A percentile compares a stretch with the other conserved stretches of the same genome.
Evolutionary conservation across 2,113 vertebrate species (phyloP).

Genomic region (Odontophorus gujanensis): DNA sequence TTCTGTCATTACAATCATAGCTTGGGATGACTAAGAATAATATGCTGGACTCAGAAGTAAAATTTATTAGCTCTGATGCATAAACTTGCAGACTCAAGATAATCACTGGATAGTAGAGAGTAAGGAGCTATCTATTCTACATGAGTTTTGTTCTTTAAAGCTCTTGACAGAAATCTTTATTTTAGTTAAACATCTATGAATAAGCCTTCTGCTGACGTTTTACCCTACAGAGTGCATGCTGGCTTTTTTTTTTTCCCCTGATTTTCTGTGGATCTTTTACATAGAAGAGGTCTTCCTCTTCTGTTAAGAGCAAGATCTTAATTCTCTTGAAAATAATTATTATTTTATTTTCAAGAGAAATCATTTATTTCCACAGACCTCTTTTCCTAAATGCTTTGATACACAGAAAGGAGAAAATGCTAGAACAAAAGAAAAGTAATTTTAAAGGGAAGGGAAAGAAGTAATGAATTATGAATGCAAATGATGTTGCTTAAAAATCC

Average conservation of each 20-base stretch:
- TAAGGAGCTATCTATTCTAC: neutral
- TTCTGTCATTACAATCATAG: neutral
- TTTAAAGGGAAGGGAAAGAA: neutral
- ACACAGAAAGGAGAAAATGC: neutral
- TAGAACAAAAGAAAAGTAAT: neutral
- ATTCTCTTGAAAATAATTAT: no score
- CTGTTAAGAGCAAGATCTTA: no score
- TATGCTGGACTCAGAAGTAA: neutral
- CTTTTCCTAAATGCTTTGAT: neutral
- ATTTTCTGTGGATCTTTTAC: neutral
- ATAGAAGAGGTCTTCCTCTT: neutral
- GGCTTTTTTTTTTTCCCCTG: neutral
- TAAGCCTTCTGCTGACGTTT: neutral
- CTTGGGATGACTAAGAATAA: neutral
- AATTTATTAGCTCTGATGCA: neutral
- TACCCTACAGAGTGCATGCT: neutral
- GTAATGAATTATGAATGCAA: neutral
- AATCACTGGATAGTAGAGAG: neutral
- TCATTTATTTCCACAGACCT: neutral
- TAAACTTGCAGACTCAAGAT: neutral
- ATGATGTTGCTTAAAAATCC: neutral
- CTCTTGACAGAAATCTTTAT: neutral
- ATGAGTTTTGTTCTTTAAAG: neutral
- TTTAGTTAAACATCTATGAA: neutral
- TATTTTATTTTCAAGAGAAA: neutral